These are phyloP conservation scores for Caenorhabditis panamensis DNA, from an alignment of 2,888 invertebrate genomes.

Conservation along the genomic window DNA sequence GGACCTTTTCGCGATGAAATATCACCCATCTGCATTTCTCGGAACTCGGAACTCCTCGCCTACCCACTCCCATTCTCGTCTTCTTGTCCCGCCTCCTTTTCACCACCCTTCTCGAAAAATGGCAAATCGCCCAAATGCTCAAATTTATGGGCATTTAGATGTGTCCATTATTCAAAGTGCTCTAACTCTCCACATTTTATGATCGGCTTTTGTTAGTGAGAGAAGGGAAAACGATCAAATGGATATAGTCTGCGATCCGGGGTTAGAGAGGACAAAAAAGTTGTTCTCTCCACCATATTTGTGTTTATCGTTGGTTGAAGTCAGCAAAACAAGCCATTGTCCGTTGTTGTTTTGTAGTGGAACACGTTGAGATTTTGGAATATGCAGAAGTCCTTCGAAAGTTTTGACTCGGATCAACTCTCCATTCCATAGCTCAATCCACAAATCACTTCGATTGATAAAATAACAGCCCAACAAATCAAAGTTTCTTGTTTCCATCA, in stretches of 20 bases:
- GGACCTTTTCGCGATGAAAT: slow-evolving; percentile 9
- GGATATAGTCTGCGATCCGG: background rate
- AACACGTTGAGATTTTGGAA: too few species aligned
- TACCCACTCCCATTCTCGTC: slow-evolving; percentile 33
- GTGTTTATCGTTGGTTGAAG: too few species aligned
- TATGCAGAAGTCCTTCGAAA: too few species aligned
- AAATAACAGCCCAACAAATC: slow-evolving; percentile 26
- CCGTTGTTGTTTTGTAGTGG: too few species aligned
- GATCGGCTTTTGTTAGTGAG: background rate
- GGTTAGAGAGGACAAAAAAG: background rate
- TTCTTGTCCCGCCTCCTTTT: slow-evolving; percentile 14
- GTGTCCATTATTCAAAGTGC: slow-evolving; percentile 56
- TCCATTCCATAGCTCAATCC: too few species aligned
- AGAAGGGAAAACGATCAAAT: background rate
- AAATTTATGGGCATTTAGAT: slow-evolving; percentile 54
- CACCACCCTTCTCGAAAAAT: slow-evolving; percentile 38
- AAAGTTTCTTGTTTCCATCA: slow-evolving; percentile 20
- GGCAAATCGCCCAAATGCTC: slow-evolving; percentile 12
- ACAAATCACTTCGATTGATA: too few species aligned
- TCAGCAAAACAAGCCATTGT: too few species aligned
- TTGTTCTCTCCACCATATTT: background rate
- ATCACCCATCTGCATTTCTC: slow-evolving; percentile 24
- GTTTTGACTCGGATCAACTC: too few species aligned
- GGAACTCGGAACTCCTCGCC: slow-evolving; percentile 22
- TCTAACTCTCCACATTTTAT: slow-evolving; percentile 16